phyloP scores from a whole-genome alignment of 23 tunicate species.

The Diplosoma virens region DNA sequence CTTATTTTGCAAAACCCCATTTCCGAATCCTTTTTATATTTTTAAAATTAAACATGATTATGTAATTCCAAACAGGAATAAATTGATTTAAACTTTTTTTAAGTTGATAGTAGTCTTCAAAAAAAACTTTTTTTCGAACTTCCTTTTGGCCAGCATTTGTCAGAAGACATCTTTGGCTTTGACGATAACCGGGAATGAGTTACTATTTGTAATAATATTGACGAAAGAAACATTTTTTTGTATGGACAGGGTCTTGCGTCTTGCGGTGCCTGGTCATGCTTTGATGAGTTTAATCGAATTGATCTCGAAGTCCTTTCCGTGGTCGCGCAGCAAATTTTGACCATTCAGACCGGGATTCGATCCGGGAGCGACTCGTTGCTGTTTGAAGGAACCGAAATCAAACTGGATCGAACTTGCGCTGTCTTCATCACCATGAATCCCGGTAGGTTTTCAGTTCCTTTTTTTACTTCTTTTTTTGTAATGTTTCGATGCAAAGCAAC shows the following conservation, averaged over 20 bases:
- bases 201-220: neutral
- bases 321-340: constrained; percentile 95
- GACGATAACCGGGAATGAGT: too few relatives aligned
- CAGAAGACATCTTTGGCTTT: too few relatives aligned
- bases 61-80: too few relatives aligned
- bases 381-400: constrained; percentile 99
- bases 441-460: constrained; percentile 47
- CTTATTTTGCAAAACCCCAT: too few relatives aligned
- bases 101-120: too few relatives aligned
- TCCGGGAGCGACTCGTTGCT: constrained; percentile 82
- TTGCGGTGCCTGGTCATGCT: constrained; percentile 96
- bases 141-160: too few relatives aligned
- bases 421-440: constrained; percentile 99
- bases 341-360: constrained; percentile 89
- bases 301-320: constrained; percentile 95
- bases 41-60: too few relatives aligned
- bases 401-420: constrained; percentile 93
- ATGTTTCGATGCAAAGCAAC: too few relatives aligned
- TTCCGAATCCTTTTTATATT: too few relatives aligned
- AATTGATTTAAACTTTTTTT: too few relatives aligned
- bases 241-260: constrained; percentile 84
- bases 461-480: neutral
- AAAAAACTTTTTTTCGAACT: too few relatives aligned
- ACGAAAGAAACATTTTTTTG: neutral
- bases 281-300: constrained; percentile 89